Conservation (phyloP, 2,888 invertebrate species). For the Zele albiditarsus region DNA sequence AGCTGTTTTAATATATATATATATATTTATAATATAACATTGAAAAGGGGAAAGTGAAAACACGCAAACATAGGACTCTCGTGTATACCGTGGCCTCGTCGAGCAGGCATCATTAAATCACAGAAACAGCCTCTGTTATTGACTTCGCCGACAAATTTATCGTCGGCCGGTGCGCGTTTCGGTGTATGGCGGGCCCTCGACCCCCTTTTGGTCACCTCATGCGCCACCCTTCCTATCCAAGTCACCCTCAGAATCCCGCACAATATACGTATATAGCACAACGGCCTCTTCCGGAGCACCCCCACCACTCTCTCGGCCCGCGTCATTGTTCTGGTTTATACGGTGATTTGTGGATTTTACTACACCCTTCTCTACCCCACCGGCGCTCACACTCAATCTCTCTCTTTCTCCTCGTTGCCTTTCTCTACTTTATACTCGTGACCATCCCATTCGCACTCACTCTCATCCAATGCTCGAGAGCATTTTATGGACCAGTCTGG, state of each 20-base stretch:
- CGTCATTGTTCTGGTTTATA: constrained; percentile 72
- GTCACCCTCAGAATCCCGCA: constrained; percentile 48
- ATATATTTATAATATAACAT: neutral
- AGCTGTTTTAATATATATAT: neutral
- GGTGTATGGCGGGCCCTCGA: constrained; percentile 59
- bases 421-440: constrained; percentile 17
- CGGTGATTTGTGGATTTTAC: constrained; percentile 72
- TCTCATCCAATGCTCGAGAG: constrained; percentile 12
- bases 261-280: constrained; percentile 42
- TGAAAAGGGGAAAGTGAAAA: constrained; percentile 38
- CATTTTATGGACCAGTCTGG: constrained; percentile 35
- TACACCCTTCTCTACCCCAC: constrained; percentile 50
- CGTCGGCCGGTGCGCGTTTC: constrained; percentile 65
- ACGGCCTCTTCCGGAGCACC: constrained; percentile 42
- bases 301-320: constrained; percentile 54
- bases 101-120: constrained; percentile 71
- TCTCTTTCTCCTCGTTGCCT: constrained; percentile 28
- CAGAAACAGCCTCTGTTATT: constrained; percentile 72
- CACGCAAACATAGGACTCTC: constrained; percentile 32
- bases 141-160: constrained; percentile 72
- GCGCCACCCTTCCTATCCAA: constrained; percentile 28
- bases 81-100: constrained; percentile 43
- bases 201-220: constrained; percentile 41
- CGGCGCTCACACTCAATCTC: constrained; percentile 30
- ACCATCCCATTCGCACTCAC: constrained; percentile 42